Evolutionary conservation across 2,113 vertebrate genomes (phyloP), one percentile per base, ranked within the genome.

Genomic region (Myrmophylax atrothorax): DNA sequence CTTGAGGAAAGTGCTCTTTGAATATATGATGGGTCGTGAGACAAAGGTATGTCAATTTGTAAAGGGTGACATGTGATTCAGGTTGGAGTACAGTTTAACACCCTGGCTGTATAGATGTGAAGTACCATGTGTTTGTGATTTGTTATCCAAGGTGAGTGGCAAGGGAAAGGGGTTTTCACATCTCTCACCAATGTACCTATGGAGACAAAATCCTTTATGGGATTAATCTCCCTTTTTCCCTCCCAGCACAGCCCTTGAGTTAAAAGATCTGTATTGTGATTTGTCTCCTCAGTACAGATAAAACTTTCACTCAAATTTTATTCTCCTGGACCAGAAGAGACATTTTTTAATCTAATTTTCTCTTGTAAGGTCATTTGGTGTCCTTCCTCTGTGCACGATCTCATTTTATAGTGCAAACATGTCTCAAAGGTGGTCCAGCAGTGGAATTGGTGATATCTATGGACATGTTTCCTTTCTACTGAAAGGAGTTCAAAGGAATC

Each of bases 11-110:
- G 99, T 99, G 87, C 90, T 99, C 87, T 99, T 99, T 94, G 99
- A 99, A 74, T 99, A 99, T 96, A 99, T 99, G 99, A 99, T 99
- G 99, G 99, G 99, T 92, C 98, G 98, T 83, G 99, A 99, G 97
- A 99, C 99, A 76, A 99, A 99, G 99, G 99, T 99, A 99, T 53
- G 94, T 20, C 73, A 68, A 66, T 40, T 22, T 70, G 22, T 38
- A 2, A 37, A 15, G 64, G 25, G 25, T 94, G 64, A 38, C 35
- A 35, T 22, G 10, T 83, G 62, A n/a, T 83, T 81, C 49, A 50
- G 22, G 26, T 88, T 93, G 80, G 55, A 93, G 64, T 70, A 14
- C 73, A 80, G 63, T 85, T 53, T 69, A 73, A 40, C 46, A 19
- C 24, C 28, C 17, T 93, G 77, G 56, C 66, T 78, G 14, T 74